These are phyloP conservation scores for Drosophila kohkoa DNA, from an alignment of 1,140 invertebrate genomes.

Conservation along the genomic window DNA sequence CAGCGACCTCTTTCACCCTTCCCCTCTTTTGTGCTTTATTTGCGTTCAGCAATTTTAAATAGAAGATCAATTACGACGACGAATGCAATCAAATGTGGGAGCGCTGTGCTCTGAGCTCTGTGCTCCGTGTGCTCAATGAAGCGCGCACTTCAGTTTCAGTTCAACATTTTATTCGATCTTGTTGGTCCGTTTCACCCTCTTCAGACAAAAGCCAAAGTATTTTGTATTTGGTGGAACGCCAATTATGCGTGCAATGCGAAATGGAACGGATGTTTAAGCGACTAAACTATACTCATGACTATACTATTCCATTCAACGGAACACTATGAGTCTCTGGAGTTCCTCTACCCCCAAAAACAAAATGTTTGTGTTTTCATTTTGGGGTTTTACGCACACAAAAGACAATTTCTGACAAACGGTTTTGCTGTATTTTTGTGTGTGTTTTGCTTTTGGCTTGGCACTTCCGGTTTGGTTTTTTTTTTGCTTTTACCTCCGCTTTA, in stretches of 20 bases:
- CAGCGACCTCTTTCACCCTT: conserved; percentile 8
- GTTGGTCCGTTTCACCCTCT: neutral
- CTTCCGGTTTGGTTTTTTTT: conserved; percentile 63
- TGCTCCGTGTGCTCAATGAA: conserved; percentile 64
- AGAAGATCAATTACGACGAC: conserved; percentile 77
- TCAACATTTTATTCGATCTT: conserved; percentile 10
- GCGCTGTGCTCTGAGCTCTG: conserved; percentile 25
- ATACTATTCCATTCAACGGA: conserved; percentile 7
- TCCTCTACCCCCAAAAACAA: conserved; percentile 50
- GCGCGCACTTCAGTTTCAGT: conserved; percentile 46
- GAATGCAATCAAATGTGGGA: conserved; percentile 63
- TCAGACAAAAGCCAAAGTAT: conserved; percentile 39
- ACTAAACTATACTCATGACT: conserved; percentile 61
- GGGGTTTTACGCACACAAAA: conserved; percentile 35
- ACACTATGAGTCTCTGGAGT: neutral
- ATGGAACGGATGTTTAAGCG: conserved; percentile 77
- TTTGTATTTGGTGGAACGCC: conserved; percentile 55
- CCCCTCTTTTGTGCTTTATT: conserved; percentile 15
- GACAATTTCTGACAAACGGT: conserved; percentile 30
- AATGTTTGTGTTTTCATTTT: conserved; percentile 50
- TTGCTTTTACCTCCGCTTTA: conserved; percentile 28
- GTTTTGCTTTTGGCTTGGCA: conserved; percentile 60
- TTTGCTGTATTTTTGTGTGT: neutral
- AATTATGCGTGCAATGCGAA: conserved; percentile 83
- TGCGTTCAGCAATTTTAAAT: conserved; percentile 61